These are phyloP conservation scores for Phortica magna DNA, from an alignment of 2,888 invertebrate species.

Conservation along the genomic window DNA sequence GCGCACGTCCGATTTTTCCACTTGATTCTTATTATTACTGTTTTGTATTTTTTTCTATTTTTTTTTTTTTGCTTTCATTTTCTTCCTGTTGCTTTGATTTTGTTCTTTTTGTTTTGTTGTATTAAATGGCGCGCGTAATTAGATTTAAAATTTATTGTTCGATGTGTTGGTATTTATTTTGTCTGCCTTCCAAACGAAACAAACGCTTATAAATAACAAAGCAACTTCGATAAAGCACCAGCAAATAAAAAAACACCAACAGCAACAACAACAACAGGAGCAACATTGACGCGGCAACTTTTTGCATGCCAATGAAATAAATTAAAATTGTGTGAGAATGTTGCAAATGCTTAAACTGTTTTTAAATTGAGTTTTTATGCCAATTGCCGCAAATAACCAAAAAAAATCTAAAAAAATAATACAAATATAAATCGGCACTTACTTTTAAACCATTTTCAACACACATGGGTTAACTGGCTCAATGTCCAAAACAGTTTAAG, in stretches of 20 bases:
- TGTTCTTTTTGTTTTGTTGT: background rate
- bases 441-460: too few species aligned
- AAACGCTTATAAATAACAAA: conserved; percentile 26
- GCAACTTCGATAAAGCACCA: conserved; percentile 16
- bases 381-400: background rate
- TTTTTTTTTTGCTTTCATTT: background rate
- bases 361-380: background rate
- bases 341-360: background rate
- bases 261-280: background rate
- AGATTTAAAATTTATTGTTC: conserved; percentile 69
- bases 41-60: background rate
- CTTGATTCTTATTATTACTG: background rate
- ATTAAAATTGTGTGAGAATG: conserved; percentile 14
- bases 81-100: background rate
- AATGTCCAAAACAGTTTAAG: too few species aligned
- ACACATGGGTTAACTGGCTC: too few species aligned
- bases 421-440: too few species aligned
- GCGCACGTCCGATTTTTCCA: conserved; percentile 11
- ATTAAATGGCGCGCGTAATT: conserved; percentile 72
- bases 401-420: background rate
- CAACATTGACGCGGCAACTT: background rate
- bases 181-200: conserved; percentile 4
- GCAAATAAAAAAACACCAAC: background rate
- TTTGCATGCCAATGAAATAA: background rate
- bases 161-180: conserved; percentile 32